Conservation (phyloP, 2,888 invertebrate species). For the Spatulosminthurus flaviceps region DNA sequence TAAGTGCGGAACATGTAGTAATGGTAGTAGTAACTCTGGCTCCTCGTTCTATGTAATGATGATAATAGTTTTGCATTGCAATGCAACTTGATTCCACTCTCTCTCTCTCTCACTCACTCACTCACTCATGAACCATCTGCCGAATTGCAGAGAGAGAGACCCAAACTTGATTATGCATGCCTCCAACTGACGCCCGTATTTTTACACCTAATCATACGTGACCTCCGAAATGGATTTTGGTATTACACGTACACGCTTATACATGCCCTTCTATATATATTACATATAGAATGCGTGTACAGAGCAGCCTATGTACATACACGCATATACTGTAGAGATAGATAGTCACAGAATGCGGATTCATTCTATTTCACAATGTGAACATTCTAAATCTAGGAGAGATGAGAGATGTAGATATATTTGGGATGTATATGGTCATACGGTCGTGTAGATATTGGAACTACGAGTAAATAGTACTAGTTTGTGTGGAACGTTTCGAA, state of each 20-base stretch:
- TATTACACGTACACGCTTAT: background rate
- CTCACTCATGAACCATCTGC: constrained; percentile 56
- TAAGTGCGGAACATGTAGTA: background rate
- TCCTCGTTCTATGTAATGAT: constrained; percentile 25
- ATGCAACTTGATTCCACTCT: constrained; percentile 38
- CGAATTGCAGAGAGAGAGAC: constrained; percentile 55
- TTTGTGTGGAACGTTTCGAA: background rate
- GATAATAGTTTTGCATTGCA: constrained; percentile 39
- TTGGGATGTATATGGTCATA: too few relatives aligned
- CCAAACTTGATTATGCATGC: constrained; percentile 58
- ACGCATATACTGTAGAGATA: too few relatives aligned
- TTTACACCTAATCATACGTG: constrained; percentile 62
- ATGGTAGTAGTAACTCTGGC: background rate
- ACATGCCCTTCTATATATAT: too few relatives aligned
- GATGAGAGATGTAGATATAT: too few relatives aligned
- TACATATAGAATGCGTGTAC: too few relatives aligned
- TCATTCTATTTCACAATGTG: too few relatives aligned
- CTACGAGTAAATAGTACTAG: background rate
- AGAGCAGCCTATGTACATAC: too few relatives aligned
- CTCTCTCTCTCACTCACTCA: constrained; percentile 28
- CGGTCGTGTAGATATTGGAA: too few relatives aligned
- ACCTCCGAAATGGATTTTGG: constrained; percentile 51
- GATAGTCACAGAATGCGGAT: too few relatives aligned
- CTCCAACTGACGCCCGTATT: constrained; percentile 61
- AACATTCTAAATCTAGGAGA: too few relatives aligned